Conservation (phyloP, 2,888 invertebrate genomes). For the Philhelius pedissequus region DNA sequence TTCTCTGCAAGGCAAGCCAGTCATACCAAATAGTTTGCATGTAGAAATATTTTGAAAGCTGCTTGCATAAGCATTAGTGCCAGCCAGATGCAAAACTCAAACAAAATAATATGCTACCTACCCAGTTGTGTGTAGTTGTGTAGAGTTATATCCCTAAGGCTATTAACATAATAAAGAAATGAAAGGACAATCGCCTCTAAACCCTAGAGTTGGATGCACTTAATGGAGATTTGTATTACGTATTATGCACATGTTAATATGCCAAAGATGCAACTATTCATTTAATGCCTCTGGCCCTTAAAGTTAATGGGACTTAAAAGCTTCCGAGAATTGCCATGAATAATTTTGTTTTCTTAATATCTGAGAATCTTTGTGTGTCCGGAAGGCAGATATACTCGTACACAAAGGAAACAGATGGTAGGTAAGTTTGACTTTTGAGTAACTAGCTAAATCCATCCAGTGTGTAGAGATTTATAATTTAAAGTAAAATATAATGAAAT, state of each 20-base stretch:
- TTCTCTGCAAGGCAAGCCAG: background rate
- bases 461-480: background rate
- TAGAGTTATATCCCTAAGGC: background rate
- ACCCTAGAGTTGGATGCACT: background rate
- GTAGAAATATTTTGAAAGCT: background rate
- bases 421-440: background rate
- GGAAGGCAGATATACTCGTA: background rate
- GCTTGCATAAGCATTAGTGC: constrained; percentile 5
- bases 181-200: background rate
- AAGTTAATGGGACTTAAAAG: constrained; percentile 27
- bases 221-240: constrained; percentile 11
- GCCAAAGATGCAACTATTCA: constrained; percentile 26
- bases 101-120: background rate
- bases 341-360: background rate
- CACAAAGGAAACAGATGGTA: background rate
- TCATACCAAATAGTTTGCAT: background rate
- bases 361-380: background rate
- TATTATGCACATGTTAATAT: constrained; percentile 18
- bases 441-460: background rate
- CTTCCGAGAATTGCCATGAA: constrained; percentile 4
- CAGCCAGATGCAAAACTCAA: background rate
- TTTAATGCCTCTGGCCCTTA: constrained; percentile 10
- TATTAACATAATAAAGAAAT: background rate
- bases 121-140: no score
- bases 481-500: background rate